Evolutionary conservation across 2,888 invertebrate species (phyloP).

Genomic region (Meta bourneti): DNA sequence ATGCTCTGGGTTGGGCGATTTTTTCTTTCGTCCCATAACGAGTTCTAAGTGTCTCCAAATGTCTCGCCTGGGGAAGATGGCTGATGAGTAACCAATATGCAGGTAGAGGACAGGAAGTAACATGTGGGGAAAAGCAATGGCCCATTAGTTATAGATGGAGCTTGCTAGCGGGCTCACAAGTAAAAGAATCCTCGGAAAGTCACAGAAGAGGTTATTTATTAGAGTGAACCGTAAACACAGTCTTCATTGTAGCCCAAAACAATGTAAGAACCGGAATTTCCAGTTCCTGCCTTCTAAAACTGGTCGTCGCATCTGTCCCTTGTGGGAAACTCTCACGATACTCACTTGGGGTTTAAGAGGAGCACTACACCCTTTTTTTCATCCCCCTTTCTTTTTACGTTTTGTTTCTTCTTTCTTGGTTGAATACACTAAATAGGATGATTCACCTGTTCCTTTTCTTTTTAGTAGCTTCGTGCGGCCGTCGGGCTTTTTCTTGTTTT

Average conservation of each 20-base stretch:
- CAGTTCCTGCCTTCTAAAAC: slow-evolving; percentile 50
- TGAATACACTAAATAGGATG: slow-evolving; percentile 60
- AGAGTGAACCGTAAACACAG: slow-evolving; percentile 64
- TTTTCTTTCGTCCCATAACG: not conserved
- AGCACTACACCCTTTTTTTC: slow-evolving; percentile 49
- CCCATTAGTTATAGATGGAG: slow-evolving; percentile 17
- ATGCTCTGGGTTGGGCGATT: not conserved
- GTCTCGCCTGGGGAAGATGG: not conserved
- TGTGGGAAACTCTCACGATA: slow-evolving; percentile 55
- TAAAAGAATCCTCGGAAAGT: slow-evolving; percentile 28
- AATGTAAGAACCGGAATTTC: slow-evolving; percentile 71
- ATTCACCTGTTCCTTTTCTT: slow-evolving; percentile 56
- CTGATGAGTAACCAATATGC: slow-evolving; percentile 5
- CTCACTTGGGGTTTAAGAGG: slow-evolving; percentile 23
- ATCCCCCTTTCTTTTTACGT: slow-evolving; percentile 23
- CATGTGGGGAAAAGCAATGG: not conserved
- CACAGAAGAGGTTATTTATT: slow-evolving; percentile 67
- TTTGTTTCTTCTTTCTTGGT: slow-evolving; percentile 25
- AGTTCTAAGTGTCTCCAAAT: not conserved
- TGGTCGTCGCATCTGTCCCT: slow-evolving; percentile 45
- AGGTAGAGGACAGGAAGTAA: slow-evolving; percentile 26
- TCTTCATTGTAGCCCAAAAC: slow-evolving; percentile 70
- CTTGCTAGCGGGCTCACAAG: slow-evolving; percentile 10
- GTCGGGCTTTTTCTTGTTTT: not conserved
- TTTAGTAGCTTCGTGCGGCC: not conserved